Percentiles rank a stretch among this genome's conserved stretches.
Conservation (phyloP, 2,113 vertebrate genomes). For the Choloepus hoffmanni region DNA sequence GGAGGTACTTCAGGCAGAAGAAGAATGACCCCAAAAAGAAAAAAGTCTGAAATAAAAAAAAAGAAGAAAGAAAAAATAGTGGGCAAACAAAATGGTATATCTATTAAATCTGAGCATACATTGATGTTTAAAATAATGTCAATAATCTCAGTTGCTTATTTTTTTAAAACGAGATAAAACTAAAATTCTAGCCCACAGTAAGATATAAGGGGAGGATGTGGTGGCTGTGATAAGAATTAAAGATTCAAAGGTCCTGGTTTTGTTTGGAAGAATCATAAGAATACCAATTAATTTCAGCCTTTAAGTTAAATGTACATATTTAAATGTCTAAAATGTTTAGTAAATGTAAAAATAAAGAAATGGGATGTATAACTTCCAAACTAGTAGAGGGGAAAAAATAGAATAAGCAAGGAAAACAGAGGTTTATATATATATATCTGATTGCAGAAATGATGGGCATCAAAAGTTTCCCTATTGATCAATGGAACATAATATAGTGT, state of each 20-base stretch:
- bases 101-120: neutral
- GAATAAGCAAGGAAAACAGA: neutral
- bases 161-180: neutral
- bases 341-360: constrained; percentile 12
- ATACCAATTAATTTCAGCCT: neutral
- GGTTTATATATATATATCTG: neutral
- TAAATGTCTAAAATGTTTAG: neutral
- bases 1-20: too few species aligned
- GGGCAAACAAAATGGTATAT: neutral
- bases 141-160: neutral
- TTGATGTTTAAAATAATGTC: neutral
- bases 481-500: neutral
- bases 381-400: neutral
- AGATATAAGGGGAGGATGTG: neutral
- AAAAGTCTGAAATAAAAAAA: too few species aligned
- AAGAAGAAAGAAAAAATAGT: neutral
- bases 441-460: neutral
- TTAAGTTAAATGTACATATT: neutral
- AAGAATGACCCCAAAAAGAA: too few species aligned
- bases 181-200: neutral
- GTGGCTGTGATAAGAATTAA: neutral
- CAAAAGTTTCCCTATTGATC: neutral
- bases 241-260: neutral
- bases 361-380: neutral
- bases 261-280: neutral